These are phyloP conservation scores for Clarias pachynema DNA, from an alignment of 2,797 vertebrate genomes.

Conservation along the genomic window DNA sequence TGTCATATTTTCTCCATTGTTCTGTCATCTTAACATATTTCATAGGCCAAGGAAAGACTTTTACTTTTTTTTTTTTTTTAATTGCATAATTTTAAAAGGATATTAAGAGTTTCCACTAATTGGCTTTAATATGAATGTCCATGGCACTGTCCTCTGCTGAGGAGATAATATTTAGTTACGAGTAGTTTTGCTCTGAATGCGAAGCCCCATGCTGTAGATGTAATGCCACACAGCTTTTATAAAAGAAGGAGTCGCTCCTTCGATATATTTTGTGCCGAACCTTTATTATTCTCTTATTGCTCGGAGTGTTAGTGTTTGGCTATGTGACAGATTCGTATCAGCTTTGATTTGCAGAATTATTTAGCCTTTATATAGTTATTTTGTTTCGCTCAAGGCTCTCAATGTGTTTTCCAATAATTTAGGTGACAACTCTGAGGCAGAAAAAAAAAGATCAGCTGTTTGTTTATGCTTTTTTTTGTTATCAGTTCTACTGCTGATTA, in stretches of 20 bases:
- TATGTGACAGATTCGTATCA: slow-evolving; percentile 70
- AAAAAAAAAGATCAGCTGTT: slow-evolving; percentile 39
- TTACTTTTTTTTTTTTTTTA: slow-evolving; percentile 10
- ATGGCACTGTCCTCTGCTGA: slow-evolving; percentile 1
- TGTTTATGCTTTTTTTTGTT: slow-evolving; percentile 51
- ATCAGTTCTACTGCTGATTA: slow-evolving; percentile 59
- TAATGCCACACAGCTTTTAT: not conserved
- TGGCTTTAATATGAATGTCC: slow-evolving; percentile 20
- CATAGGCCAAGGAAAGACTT: slow-evolving; percentile 28
- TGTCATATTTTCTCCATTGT: slow-evolving; percentile 53
- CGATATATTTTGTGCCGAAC: slow-evolving; percentile 55
- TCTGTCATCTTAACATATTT: slow-evolving; percentile 36
- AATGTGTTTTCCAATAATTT: slow-evolving; percentile 62
- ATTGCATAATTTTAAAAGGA: slow-evolving; percentile 28
- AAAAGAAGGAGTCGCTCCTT: not conserved
- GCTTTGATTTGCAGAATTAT: slow-evolving; percentile 76
- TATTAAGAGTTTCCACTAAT: slow-evolving; percentile 29
- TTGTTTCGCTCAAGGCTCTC: slow-evolving; percentile 65
- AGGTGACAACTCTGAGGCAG: slow-evolving; percentile 60
- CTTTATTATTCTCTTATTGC: slow-evolving; percentile 61
- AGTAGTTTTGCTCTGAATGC: not conserved
- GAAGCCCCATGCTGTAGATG: not conserved
- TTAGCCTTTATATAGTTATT: slow-evolving; percentile 79
- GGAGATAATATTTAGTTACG: not conserved
- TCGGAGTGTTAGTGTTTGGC: slow-evolving; percentile 39